A percentile compares a stretch with the other conserved stretches of the same genome.
These are phyloP conservation scores for Rutilus rutilus DNA, from an alignment of 2,113 vertebrate genomes.

Conservation along the genomic window DNA sequence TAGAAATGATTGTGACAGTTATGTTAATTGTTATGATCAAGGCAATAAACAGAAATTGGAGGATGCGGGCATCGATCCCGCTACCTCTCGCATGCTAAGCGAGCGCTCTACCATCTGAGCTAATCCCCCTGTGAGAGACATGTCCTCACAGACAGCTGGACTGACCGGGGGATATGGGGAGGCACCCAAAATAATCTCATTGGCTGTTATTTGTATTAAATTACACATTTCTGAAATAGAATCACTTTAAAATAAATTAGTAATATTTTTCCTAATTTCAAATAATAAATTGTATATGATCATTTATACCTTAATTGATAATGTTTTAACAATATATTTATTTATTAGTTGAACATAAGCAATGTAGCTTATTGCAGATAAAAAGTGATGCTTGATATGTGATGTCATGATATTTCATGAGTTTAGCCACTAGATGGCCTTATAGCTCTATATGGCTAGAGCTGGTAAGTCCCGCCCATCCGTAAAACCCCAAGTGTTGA, in stretches of 20 bases:
- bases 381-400: too few relatives aligned
- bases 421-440: too few relatives aligned
- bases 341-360: not conserved
- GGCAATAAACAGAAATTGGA: not conserved
- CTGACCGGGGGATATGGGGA: too few relatives aligned
- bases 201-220: not conserved
- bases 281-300: not conserved
- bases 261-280: not conserved
- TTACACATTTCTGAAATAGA: not conserved
- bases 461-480: too few relatives aligned
- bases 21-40: not conserved
- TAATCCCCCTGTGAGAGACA: accelerated
- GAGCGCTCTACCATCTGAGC: slow-evolving; percentile 4
- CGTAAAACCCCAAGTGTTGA: too few relatives aligned
- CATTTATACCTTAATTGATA: not conserved
- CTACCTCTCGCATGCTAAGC: slow-evolving; percentile 81
- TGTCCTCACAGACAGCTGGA: accelerated
- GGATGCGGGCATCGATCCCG: slow-evolving; percentile 70
- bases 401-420: too few relatives aligned
- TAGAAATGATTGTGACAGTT: not conserved
- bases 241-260: not conserved
- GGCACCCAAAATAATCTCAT: too few relatives aligned
- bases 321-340: not conserved
- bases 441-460: too few relatives aligned
- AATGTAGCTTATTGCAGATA: not conserved